Conservation (phyloP, 2,888 invertebrate genomes). For the Phaedon cochleariae region DNA sequence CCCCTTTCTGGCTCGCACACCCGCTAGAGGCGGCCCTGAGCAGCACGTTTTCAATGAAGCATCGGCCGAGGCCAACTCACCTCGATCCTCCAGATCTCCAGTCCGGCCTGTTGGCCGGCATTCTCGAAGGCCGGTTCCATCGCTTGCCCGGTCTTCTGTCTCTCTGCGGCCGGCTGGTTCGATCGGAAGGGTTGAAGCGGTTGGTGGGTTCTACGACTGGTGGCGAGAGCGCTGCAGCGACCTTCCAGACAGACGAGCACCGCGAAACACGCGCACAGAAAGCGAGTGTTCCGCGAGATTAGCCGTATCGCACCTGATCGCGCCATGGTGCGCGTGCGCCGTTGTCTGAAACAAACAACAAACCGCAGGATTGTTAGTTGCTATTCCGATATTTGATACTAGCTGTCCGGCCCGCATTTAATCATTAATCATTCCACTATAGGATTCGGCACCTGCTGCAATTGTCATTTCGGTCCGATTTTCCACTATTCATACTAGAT, state of each 20-base stretch:
- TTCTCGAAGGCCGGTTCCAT: constrained; percentile 75
- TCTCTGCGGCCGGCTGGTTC: constrained; percentile 1
- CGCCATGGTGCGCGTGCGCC: constrained; percentile 42
- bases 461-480: no score
- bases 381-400: no score
- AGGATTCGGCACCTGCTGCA: no score
- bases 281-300: constrained; percentile 25
- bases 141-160: constrained; percentile 51
- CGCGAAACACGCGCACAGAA: constrained; percentile 24
- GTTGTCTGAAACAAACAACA: constrained; percentile 25
- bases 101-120: constrained; percentile 73
- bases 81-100: constrained; percentile 85
- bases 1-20: no score
- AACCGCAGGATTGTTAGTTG: not conserved
- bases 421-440: no score
- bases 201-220: no score
- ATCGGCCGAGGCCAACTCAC: constrained; percentile 62
- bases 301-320: constrained; percentile 29
- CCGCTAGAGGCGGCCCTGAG: no score
- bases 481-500: no score
- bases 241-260: constrained; percentile 24
- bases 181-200: no score
- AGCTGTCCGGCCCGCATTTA: no score
- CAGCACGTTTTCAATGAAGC: no score
- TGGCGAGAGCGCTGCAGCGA: constrained; percentile 15